phyloP scores from a whole-genome alignment of 1,140 invertebrate species.

The Hydropsyche tenuis region DNA sequence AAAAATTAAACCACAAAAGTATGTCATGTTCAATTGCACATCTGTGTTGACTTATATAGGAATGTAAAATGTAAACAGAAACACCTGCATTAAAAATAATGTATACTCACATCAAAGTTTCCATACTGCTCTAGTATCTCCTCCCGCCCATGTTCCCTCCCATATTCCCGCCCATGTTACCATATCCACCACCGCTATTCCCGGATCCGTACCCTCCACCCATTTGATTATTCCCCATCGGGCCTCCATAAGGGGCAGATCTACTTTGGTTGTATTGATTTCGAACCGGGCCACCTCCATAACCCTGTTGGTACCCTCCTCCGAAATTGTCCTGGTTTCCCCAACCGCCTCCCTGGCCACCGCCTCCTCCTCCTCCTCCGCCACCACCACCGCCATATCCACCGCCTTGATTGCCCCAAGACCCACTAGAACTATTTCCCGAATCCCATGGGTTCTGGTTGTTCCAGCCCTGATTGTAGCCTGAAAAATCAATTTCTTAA shows the following conservation, averaged over 20 bases:
- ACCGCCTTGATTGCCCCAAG: slow-evolving; percentile 51
- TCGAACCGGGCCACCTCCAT: slow-evolving; percentile 72
- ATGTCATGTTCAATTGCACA: no score
- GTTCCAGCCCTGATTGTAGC: slow-evolving; percentile 57
- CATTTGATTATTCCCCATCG: slow-evolving; percentile 52
- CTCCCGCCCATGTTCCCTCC: slow-evolving; percentile 38
- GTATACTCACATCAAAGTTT: slow-evolving; percentile 41
- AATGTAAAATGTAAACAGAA: background rate
- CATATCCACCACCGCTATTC: slow-evolving; percentile 42
- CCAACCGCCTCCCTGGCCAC: slow-evolving; percentile 64
- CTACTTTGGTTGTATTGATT: slow-evolving; percentile 71
- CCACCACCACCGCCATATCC: slow-evolving; percentile 55
- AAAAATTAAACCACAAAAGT: no score
- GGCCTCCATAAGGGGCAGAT: slow-evolving; percentile 70
- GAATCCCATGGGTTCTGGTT: slow-evolving; percentile 61
- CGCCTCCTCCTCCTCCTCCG: slow-evolving; percentile 59
- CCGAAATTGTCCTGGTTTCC: slow-evolving; percentile 72
- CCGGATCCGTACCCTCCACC: slow-evolving; percentile 57
- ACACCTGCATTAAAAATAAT: slow-evolving; percentile 17
- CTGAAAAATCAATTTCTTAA: slow-evolving; percentile 51
- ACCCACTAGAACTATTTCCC: slow-evolving; percentile 60
- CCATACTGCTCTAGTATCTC: slow-evolving; percentile 30
- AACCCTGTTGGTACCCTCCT: slow-evolving; percentile 77
- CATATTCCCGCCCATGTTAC: slow-evolving; percentile 38
- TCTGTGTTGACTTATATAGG: no score